Evolutionary conservation across 2,113 vertebrate species (phyloP).

Genomic region (Embiotoca jacksoni): DNA sequence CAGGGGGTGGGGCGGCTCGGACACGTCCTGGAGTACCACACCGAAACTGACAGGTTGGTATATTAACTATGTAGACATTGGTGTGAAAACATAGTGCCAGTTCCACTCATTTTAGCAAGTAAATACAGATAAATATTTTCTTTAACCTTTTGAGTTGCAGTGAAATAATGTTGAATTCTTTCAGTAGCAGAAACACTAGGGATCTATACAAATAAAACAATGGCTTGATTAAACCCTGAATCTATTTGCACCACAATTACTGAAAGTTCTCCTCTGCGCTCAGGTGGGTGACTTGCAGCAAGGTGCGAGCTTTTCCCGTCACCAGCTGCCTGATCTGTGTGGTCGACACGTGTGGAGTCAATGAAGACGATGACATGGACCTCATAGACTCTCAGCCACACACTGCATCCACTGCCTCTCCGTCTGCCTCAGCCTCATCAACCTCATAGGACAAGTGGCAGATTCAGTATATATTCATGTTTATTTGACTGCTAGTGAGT

Average conservation of each 20-base stretch:
- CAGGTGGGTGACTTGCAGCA: constrained; percentile 90
- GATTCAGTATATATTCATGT: neutral
- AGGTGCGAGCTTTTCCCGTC: constrained; percentile 96
- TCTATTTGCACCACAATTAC: neutral
- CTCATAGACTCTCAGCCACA: constrained; percentile 73
- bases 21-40: constrained; percentile 95
- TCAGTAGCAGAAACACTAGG: neutral
- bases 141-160: too few relatives aligned
- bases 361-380: constrained; percentile 89
- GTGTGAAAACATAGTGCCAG: neutral
- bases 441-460: constrained; percentile 38
- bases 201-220: too few relatives aligned
- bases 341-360: constrained; percentile 96
- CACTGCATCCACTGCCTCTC: constrained; percentile 13
- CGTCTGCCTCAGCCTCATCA: constrained; percentile 49
- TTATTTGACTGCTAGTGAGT: too few relatives aligned
- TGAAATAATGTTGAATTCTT: neutral
- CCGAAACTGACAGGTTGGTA: constrained; percentile 91
- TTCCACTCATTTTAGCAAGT: too few relatives aligned
- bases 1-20: constrained; percentile 96
- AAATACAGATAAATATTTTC: too few relatives aligned
- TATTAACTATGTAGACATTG: neutral
- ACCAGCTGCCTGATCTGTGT: constrained; percentile 98
- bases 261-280: neutral
- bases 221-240: constrained; percentile 1